Conservation (phyloP, 2,888 invertebrate genomes). For the Xanthia icteritia region DNA sequence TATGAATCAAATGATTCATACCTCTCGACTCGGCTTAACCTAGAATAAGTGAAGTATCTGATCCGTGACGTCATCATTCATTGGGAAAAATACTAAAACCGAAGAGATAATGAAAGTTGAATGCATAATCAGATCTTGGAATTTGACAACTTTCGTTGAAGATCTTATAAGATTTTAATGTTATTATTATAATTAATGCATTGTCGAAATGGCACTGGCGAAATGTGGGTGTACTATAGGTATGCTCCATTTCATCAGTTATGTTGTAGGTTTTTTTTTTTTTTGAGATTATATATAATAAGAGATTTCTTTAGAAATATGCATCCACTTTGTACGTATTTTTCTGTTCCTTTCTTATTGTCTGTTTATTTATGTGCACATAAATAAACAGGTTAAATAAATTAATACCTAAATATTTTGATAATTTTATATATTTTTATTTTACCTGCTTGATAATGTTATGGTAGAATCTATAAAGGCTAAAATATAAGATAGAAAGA, state of each 20-base stretch:
- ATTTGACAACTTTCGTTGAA: slow-evolving; percentile 37
- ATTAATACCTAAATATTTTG: no score
- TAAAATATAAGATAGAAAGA: background rate
- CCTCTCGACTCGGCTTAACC: slow-evolving; percentile 29
- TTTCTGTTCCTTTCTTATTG: no score
- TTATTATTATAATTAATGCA: background rate
- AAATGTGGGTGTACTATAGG: background rate
- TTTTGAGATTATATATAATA: no score
- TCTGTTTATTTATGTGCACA: no score
- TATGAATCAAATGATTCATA: slow-evolving; percentile 48
- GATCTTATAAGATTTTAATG: background rate
- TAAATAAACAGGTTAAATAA: no score
- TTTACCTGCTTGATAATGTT: background rate
- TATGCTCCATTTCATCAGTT: background rate
- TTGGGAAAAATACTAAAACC: slow-evolving; percentile 36
- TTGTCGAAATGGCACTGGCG: background rate
- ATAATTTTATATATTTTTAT: no score
- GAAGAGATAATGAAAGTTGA: slow-evolving; percentile 42
- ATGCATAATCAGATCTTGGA: slow-evolving; percentile 10
- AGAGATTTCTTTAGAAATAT: no score
- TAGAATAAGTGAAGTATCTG: slow-evolving; percentile 39
- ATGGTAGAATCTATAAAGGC: background rate
- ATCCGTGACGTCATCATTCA: slow-evolving; percentile 42
- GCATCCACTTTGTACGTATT: no score
- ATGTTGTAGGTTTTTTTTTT: no score